phyloP scores from a whole-genome alignment of 2,797 vertebrate genomes.

The Galaxias olidus region DNA sequence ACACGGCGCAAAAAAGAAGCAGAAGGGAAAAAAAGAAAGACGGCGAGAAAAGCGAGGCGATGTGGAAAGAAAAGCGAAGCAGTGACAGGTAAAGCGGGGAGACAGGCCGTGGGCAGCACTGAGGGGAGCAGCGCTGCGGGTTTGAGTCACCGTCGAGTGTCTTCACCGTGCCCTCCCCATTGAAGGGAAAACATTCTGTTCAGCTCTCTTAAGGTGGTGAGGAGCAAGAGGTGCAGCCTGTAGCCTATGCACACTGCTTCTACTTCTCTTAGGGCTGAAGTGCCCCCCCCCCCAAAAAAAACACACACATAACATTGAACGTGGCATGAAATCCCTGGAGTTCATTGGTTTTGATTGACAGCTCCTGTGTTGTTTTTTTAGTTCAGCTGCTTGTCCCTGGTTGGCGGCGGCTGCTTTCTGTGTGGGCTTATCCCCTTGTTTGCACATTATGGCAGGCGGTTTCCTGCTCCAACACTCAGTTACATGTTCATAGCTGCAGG shows the following conservation, averaged over 20 bases:
- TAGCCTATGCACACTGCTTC: constrained; percentile 28
- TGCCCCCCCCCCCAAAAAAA: too few species aligned
- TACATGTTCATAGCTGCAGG: constrained; percentile 25
- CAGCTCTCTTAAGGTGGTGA: too few species aligned
- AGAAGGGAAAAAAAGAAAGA: constrained; percentile 21
- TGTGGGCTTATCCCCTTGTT: constrained; percentile 25
- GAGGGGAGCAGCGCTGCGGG: background rate
- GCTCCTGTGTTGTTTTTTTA: constrained; percentile 29
- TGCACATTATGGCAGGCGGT: constrained; percentile 17
- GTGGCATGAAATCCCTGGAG: constrained; percentile 31
- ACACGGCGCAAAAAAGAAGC: constrained; percentile 1
- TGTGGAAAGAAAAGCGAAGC: constrained; percentile 7
- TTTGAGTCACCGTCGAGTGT: constrained; percentile 3
- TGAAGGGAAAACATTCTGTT: too few species aligned
- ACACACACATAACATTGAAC: background rate
- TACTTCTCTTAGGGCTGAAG: constrained; percentile 21
- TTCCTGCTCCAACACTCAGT: constrained; percentile 26
- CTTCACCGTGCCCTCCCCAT: too few species aligned
- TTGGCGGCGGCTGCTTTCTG: background rate
- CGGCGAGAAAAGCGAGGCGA: too few species aligned
- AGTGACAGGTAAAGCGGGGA: constrained; percentile 34
- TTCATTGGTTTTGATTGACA: constrained; percentile 53
- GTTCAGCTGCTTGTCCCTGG: constrained; percentile 2
- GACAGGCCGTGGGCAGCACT: constrained; percentile 25
- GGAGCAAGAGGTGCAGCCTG: constrained; percentile 27